Evolutionary conservation across 2,888 invertebrate genomes (phyloP).

Genomic region (Rhyacophila evoluta): DNA sequence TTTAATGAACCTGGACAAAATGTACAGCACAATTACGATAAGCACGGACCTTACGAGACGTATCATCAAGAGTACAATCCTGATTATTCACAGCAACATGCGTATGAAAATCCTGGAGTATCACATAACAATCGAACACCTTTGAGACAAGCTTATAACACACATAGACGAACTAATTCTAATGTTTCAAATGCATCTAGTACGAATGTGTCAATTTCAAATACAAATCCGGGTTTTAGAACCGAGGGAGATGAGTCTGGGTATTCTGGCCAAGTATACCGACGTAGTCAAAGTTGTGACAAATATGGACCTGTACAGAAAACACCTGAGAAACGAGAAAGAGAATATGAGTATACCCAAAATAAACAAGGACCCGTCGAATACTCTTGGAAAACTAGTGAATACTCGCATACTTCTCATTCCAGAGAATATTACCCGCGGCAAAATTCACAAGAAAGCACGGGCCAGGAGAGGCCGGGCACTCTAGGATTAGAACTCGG

Average conservation of each 20-base stretch:
- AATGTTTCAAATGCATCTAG: conserved; percentile 73
- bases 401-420: conserved; percentile 59
- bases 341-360: conserved; percentile 71
- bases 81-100: conserved; percentile 56
- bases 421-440: conserved; percentile 58
- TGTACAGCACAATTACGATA: conserved; percentile 51
- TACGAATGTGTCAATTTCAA: conserved; percentile 67
- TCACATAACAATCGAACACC: conserved; percentile 48
- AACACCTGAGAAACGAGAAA: conserved; percentile 60
- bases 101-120: conserved; percentile 40
- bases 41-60: conserved; percentile 56
- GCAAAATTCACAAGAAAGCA: conserved; percentile 67
- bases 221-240: conserved; percentile 56
- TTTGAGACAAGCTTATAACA: conserved; percentile 61
- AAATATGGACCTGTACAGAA: conserved; percentile 46
- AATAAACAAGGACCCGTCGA: conserved; percentile 63
- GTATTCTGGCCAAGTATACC: conserved; percentile 44
- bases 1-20: conserved; percentile 53
- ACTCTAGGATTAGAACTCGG: conserved; percentile 78
- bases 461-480: conserved; percentile 70
- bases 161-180: conserved; percentile 83
- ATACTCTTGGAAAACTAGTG: conserved; percentile 63
- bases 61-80: conserved; percentile 44
- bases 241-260: conserved; percentile 44
- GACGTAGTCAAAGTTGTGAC: conserved; percentile 49